Evolutionary conservation across 92 coral and sea anemone species (phyloP), one percentile per base, ranked within the genome.

Genomic region (Meandrina meandrites): DNA sequence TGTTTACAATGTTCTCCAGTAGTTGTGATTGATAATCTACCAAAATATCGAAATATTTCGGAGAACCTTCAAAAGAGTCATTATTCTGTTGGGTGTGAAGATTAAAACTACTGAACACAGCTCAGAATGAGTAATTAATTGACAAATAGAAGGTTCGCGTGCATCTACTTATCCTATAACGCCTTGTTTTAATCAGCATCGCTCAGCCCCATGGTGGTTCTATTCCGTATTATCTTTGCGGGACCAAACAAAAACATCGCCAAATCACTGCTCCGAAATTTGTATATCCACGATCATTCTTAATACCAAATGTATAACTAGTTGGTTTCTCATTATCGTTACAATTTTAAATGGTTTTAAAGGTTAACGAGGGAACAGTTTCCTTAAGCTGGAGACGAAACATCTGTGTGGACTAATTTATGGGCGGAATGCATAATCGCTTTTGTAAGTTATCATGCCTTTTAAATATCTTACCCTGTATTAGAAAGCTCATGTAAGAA

Each of bases 221-320:
- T 13, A 27, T 36, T 66, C 75, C 69, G 30, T 57, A 12, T 28
- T 36, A 71, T 21, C 76, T 71, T 71, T 35, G 27, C 56, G 31
- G 62, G 58, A 32, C 54, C 69, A 31, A 84, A 57, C 74, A 73
- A 84, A 74, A 83, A 56, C 42, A 75, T 37, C 14, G 56, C 78
- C 24, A 69, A 40, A 56, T 11, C 28, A 75, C 53, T 37, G 80
- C 58, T 84, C 45, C 8, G 31, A 5, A 21, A 74, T 24, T 84
- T 57, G 45, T 12, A 73, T 40, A 12, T 54, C 19, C 34, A 40
- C 28, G 80, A 75, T 13, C 47, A 37, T 54, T 75, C n/a, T 74
- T 0, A 54, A 48, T 1, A 30, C 21, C 45, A 36, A 73, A 22
- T 34, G 6, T 74, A 56, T 31, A 22, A 53, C 80, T n/a, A 76